These are phyloP conservation scores for Heliopora coerulea DNA, from an alignment of 92 coral and sea anemone genomes.

Conservation along the genomic window DNA sequence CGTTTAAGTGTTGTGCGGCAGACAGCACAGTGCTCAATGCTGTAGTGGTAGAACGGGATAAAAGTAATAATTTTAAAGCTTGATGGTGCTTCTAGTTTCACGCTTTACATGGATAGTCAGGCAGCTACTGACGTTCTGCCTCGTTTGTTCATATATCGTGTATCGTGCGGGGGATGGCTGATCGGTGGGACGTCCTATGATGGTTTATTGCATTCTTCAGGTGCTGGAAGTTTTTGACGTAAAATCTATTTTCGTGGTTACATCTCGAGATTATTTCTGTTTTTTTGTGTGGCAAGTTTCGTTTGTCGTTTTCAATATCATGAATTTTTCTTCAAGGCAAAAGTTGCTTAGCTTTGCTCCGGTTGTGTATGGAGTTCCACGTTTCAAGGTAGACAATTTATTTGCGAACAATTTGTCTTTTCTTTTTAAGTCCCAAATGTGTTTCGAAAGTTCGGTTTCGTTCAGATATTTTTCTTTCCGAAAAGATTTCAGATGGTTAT, in stretches of 20 bases:
- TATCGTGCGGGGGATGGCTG: no score
- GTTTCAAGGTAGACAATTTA: conserved; percentile 20
- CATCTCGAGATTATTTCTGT: neutral
- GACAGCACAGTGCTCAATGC: no score
- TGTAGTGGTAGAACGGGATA: no score
- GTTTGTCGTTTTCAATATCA: neutral
- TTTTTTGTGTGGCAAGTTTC: neutral
- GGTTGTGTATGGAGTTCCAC: conserved; percentile 25
- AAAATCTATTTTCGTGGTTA: neutral
- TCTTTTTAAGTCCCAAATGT: conserved; percentile 42
- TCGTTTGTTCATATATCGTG: no score
- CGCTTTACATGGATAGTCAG: no score
- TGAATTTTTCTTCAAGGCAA: conserved; percentile 25
- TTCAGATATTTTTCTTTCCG: conserved; percentile 13
- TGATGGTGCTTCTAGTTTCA: no score
- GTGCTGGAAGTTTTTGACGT: no score
- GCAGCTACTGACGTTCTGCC: no score
- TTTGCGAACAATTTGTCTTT: neutral
- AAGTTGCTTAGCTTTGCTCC: conserved; percentile 26
- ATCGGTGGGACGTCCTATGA: no score
- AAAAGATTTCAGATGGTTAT: conserved; percentile 40
- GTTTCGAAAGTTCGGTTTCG: conserved; percentile 28
- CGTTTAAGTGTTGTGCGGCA: no score
- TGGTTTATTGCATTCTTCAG: no score
- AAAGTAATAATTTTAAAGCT: no score